phyloP scores from a whole-genome alignment of 2,888 invertebrate species.

The Fragum whitleyi region DNA sequence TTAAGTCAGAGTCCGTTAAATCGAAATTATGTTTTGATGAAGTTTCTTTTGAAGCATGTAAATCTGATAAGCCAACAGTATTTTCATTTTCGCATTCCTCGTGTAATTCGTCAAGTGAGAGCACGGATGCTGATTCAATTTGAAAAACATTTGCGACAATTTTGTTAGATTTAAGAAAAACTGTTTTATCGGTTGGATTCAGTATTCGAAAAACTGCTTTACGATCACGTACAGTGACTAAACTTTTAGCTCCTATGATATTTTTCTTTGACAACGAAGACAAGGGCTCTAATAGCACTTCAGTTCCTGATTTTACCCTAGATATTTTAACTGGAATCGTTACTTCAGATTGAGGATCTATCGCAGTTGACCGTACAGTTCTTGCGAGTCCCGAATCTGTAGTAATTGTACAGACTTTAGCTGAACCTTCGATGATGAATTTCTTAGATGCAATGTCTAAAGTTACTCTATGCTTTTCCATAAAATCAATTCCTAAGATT shows the following conservation, averaged over 20 bases:
- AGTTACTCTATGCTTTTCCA: conserved; percentile 10
- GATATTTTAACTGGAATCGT: conserved; percentile 29
- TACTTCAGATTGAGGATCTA: conserved; percentile 33
- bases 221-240: not conserved
- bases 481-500: conserved; percentile 19
- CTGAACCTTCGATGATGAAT: conserved; percentile 27
- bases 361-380: conserved; percentile 16
- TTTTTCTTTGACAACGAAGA: not conserved
- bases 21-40: not conserved
- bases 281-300: conserved; percentile 40
- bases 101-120: not conserved
- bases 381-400: conserved; percentile 35
- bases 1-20: not conserved
- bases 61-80: not conserved
- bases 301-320: not conserved
- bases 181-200: conserved; percentile 7
- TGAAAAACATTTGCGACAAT: not conserved
- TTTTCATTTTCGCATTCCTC: conserved; percentile 4
- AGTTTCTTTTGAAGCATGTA: not conserved
- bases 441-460: conserved; percentile 18
- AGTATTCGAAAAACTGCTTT: no score
- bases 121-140: not conserved
- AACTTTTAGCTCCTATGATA: conserved; percentile 17
- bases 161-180: not conserved
- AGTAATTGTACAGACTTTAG: no score